Conservation (phyloP, 2,797 vertebrate genomes). For the Pseudopleuronectes americanus region DNA sequence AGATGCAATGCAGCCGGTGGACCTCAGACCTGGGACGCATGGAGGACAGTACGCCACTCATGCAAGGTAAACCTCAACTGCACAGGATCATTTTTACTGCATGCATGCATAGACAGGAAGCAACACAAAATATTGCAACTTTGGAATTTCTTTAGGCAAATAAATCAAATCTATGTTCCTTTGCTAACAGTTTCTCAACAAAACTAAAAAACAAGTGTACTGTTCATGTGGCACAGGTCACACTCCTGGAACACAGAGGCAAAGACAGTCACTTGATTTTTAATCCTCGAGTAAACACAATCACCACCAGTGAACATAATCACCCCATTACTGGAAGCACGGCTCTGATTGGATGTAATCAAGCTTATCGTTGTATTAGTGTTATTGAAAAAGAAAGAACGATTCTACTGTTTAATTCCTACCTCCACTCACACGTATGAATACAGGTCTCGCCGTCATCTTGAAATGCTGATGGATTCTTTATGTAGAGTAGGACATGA, state of each 20-base stretch:
- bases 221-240: constrained; percentile 20
- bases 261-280: constrained; percentile 32
- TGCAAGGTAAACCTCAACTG: constrained; percentile 60
- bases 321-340: constrained; percentile 27
- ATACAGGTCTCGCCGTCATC: constrained; percentile 4
- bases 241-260: constrained; percentile 2
- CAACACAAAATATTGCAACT: neutral
- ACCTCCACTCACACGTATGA: constrained; percentile 11
- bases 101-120: constrained; percentile 13
- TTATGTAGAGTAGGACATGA: constrained; percentile 34
- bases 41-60: constrained; percentile 17
- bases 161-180: neutral
- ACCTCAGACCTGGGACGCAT: constrained; percentile 48
- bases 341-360: constrained; percentile 60
- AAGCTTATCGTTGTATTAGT: constrained; percentile 24
- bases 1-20: constrained; percentile 69
- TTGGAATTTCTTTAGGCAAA: constrained; percentile 1
- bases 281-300: constrained; percentile 39
- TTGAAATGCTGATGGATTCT: constrained; percentile 21
- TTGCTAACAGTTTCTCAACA: neutral
- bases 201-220: neutral
- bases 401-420: constrained; percentile 13
- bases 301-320: constrained; percentile 51
- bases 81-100: constrained; percentile 15
- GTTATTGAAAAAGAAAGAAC: constrained; percentile 19